Base-by-base conservation (phyloP, 2,113 vertebrate genomes). In the Peromyscus leucopus region DNA sequence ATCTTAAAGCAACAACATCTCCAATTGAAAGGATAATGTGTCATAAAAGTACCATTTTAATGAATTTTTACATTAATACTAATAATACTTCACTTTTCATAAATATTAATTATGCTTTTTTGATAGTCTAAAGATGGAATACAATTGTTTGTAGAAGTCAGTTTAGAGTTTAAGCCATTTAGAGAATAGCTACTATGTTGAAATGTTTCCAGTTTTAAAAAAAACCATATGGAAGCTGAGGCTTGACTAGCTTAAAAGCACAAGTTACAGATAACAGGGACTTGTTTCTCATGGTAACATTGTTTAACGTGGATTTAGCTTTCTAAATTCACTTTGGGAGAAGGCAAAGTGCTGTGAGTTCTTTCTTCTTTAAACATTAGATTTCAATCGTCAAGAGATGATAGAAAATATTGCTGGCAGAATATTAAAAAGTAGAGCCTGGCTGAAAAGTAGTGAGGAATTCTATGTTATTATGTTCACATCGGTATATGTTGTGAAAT, bases 241-340 rank as follows among this genome's bases (percentile, higher is more conserved):
- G 46, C 28, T 79, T 95, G 51, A 59, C 36, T 74, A 94, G 88
- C 33, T 19, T 10, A 94, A n/a, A 92, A 79, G 51, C 78, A 13
- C 75, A 76, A 86, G 65, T 89, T 96, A 39, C 63, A 92, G 82
- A 65, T 93, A 85, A 61, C 63, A 95, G 79, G 28, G 72, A 33
- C 80, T 92, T 95, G 67, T 71, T 93, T 93, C 96, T 61, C 39
- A 46, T 80, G 36, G 75, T 87, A 83, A n/a, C 7, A 59, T 89
- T 94, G 13, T 48, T 92, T 96, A 78, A 39, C 51, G 31, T 48
- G 83, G 39, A 86, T 93, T 89, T 89, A 94, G 84, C 33, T 89
- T 80, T 89, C 15, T 89, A 2, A 82, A 92, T 69, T 87, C 42
- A 87, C 90, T 86, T 91, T 96, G 7, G 28, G 48, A 90, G 80